Percentiles rank a stretch among this genome's conserved stretches.
These are phyloP conservation scores for Myzus persicae DNA, from an alignment of 1,140 invertebrate genomes.

Conservation along the genomic window DNA sequence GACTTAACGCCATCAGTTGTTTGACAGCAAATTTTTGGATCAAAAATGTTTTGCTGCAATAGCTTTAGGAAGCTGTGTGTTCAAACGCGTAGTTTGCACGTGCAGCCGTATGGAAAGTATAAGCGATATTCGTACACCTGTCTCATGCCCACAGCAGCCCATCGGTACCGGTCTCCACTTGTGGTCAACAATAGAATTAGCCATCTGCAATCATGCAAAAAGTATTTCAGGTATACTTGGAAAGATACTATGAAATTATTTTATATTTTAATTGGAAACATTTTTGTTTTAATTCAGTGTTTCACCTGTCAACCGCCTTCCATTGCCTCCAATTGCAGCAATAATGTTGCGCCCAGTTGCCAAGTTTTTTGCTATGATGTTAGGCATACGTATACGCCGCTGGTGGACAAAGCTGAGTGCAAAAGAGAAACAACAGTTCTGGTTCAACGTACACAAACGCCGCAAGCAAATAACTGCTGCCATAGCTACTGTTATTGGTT, in stretches of 20 bases:
- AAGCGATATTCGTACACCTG: background rate
- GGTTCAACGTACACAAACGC: constrained; percentile 14
- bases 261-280: background rate
- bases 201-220: background rate
- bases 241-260: background rate
- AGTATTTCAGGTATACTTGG: background rate
- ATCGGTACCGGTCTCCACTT: background rate
- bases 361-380: constrained; percentile 44
- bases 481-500: background rate
- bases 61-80: background rate
- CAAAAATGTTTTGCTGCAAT: background rate
- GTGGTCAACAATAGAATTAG: background rate
- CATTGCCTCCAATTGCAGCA: background rate
- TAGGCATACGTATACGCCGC: constrained; percentile 35
- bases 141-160: background rate
- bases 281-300: constrained; percentile 27
- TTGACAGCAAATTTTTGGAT: background rate
- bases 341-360: constrained; percentile 21
- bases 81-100: background rate
- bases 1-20: background rate
- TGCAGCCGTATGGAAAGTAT: background rate
- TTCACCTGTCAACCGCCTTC: background rate
- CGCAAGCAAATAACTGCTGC: constrained; percentile 8
- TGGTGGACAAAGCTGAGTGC: constrained; percentile 42
- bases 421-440: constrained; percentile 43